A percentile compares a stretch with the other conserved stretches of the same genome.
phyloP scores from a whole-genome alignment of 2,113 vertebrate species.

The Ploceus nigricollis region DNA sequence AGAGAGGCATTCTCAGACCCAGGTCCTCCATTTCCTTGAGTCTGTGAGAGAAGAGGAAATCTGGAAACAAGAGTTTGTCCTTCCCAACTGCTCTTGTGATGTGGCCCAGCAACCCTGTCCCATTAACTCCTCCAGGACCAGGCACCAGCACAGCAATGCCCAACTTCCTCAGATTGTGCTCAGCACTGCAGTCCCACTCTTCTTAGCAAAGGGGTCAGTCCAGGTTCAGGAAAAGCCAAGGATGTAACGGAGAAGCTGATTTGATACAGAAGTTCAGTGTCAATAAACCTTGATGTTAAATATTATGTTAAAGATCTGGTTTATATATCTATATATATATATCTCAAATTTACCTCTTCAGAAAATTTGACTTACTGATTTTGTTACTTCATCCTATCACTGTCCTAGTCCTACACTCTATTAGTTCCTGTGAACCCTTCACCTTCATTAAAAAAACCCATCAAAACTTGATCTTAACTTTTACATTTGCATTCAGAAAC shows the following conservation, averaged over 20 bases:
- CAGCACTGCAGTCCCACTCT: background rate
- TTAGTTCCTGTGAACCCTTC: background rate
- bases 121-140: background rate
- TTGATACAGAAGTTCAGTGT: background rate
- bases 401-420: background rate
- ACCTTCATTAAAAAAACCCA: background rate
- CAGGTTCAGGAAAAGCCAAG: background rate
- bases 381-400: background rate
- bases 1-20: background rate
- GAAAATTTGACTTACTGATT: background rate
- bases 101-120: background rate
- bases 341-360: background rate
- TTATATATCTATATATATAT: background rate
- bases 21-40: background rate
- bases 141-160: background rate
- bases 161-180: rapidly evolving
- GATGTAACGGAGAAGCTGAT: background rate
- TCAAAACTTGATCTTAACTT: background rate
- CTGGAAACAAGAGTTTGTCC: background rate
- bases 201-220: background rate
- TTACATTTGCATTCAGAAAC: too few species aligned
- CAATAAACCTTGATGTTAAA: background rate
- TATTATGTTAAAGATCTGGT: background rate
- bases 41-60: background rate
- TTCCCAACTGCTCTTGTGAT: background rate